Percentiles rank a stretch among this genome's conserved stretches.
Evolutionary conservation across 1,140 invertebrate species (phyloP).

Genomic region (Limonius californicus): DNA sequence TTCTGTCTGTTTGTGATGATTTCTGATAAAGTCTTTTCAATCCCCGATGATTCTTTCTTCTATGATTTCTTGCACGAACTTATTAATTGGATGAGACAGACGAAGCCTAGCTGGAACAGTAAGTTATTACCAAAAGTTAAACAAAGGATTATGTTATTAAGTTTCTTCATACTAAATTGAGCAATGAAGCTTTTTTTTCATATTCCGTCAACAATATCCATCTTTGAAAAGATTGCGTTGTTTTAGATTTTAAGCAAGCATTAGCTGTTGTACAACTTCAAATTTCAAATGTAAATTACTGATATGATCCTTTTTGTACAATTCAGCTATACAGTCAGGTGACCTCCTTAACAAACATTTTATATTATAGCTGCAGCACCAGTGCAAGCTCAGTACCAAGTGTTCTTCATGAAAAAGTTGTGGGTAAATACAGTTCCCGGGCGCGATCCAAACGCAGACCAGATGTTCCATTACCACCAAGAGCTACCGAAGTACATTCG

Average conservation of each 20-base stretch:
- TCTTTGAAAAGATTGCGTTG: too few species aligned
- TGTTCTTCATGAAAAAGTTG: constrained; percentile 96
- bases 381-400: constrained; percentile 81
- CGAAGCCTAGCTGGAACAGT: constrained; percentile 71
- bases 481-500: constrained; percentile 89
- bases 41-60: constrained; percentile 90
- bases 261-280: too few species aligned
- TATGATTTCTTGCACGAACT: constrained; percentile 91
- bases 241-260: too few species aligned
- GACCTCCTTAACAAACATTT: too few species aligned
- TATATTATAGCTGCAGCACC: constrained; percentile 45
- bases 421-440: constrained; percentile 91
- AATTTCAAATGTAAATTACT: too few species aligned
- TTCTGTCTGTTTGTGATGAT: constrained; percentile 93
- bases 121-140: too few species aligned
- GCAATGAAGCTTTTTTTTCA: too few species aligned
- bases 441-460: constrained; percentile 81
- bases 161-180: too few species aligned
- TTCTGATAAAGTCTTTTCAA: constrained; percentile 88
- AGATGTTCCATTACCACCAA: constrained; percentile 94
- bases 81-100: constrained; percentile 82
- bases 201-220: too few species aligned
- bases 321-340: too few species aligned
- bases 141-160: too few species aligned
- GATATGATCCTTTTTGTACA: too few species aligned